phyloP scores from a whole-genome alignment of 2,797 vertebrate genomes.

The Anguilla obscura region DNA sequence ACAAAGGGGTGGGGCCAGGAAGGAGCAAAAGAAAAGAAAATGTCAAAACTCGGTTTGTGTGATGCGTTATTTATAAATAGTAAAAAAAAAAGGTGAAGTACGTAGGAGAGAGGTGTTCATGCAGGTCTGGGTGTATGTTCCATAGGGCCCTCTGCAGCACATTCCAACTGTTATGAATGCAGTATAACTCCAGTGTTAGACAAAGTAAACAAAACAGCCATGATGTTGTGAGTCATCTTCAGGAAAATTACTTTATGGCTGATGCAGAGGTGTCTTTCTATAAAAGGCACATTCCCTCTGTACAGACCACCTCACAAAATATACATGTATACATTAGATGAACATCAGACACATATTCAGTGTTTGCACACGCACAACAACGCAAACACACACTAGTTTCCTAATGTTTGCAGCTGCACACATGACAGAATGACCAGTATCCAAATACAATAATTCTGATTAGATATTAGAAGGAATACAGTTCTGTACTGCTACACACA shows the following conservation, averaged over 20 bases:
- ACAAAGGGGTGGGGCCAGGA: constrained; percentile 68
- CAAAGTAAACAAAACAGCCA: constrained; percentile 46
- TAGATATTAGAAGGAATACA: constrained; percentile 22
- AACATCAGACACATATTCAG: background rate
- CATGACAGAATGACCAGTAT: background rate
- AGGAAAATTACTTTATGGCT: constrained; percentile 28
- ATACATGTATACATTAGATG: constrained; percentile 9
- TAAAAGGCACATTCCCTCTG: constrained; percentile 60
- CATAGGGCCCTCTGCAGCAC: constrained; percentile 43
- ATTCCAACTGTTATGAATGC: constrained; percentile 44
- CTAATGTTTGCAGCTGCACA: constrained; percentile 1
- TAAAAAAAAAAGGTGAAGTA: background rate
- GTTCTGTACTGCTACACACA: constrained; percentile 25
- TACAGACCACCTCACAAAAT: constrained; percentile 15
- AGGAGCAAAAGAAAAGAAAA: constrained; percentile 54
- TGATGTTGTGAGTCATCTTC: constrained; percentile 48
- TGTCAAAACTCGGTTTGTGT: constrained; percentile 42
- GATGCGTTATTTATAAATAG: constrained; percentile 52
- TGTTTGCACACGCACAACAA: constrained; percentile 27
- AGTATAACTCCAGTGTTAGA: constrained; percentile 66
- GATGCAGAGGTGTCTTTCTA: constrained; percentile 56
- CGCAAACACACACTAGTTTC: background rate
- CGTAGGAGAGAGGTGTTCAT: constrained; percentile 63
- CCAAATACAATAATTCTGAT: constrained; percentile 3
- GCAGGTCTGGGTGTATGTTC: constrained; percentile 55